Percentiles rank a stretch among this genome's conserved stretches.
phyloP scores from a whole-genome alignment of 2,797 vertebrate genomes.

The Bradypus variegatus region DNA sequence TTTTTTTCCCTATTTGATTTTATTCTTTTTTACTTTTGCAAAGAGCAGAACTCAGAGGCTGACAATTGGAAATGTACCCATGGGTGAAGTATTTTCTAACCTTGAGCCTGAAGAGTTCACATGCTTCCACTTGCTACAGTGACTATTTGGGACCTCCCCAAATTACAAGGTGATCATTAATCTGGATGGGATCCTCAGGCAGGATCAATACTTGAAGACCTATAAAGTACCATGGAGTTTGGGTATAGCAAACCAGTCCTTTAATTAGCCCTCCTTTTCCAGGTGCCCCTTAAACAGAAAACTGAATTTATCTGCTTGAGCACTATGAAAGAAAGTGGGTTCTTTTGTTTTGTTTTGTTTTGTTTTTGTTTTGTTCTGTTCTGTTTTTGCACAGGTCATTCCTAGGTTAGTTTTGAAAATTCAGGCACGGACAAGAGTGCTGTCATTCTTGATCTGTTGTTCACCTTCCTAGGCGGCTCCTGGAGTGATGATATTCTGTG shows the following conservation, averaged over 20 bases:
- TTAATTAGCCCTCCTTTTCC: not conserved
- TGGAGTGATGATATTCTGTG: not conserved
- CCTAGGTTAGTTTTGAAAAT: not conserved
- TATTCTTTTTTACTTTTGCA: not conserved
- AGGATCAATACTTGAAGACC: not conserved
- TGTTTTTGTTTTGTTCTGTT: not conserved
- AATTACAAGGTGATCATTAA: not conserved
- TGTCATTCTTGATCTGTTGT: slow-evolving; percentile 55
- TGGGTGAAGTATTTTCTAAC: not conserved
- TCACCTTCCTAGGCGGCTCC: not conserved
- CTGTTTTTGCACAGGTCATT: not conserved
- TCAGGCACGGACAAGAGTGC: slow-evolving; percentile 4
- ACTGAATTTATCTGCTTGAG: not conserved
- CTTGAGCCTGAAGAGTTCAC: not conserved
- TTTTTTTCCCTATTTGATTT: not conserved
- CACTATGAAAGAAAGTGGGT: not conserved
- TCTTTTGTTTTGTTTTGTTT: too few relatives aligned
- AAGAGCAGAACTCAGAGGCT: not conserved
- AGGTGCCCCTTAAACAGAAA: not conserved
- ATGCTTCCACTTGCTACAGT: not conserved
- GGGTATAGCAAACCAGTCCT: not conserved
- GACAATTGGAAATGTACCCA: not conserved
- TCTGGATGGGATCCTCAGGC: not conserved
- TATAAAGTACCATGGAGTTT: not conserved
- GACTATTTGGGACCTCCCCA: not conserved